Evolutionary conservation across 2,888 invertebrate species (phyloP), one percentile per base, ranked within the genome.

Genomic region (Oasisia sp.): DNA sequence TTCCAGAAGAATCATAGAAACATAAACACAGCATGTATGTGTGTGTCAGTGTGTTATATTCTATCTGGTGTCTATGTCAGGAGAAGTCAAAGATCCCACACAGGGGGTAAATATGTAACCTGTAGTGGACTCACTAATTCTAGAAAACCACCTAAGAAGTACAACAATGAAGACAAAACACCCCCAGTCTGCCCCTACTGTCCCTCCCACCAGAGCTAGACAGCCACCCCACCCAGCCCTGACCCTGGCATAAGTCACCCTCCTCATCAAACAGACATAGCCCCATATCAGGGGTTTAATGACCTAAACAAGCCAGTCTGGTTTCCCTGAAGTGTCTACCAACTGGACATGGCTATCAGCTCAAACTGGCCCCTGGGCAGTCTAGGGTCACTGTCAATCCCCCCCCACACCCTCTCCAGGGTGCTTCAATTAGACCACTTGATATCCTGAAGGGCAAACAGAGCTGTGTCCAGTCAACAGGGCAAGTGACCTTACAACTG

Each of bases 361-460:
- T 27, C 74, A 74, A 7, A 74, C 50, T 50, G 19, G 27, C 74
- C 74, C 74, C 74, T 27, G 74, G 74, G 74, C 74, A 74, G 74
- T 74, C 74, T 74, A 27, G 19, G 19, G 74, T 27, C 74, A 74
- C 27, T 5, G 74, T 74, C 74, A 74, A 74, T n/a, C 74, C 14
- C 74, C 14, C 74, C 74, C 74, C 74, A 74, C 74, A 19, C 27
- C 74, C 74, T 74, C n/a, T 74, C 74, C 27, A 74, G 27, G 74
- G n/a, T 19, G 74, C 74, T 74, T 74, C n/a, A 74, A 74, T 74
- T 74, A 74, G 74, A 74, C 74, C 74, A 74, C 74, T 74, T 74
- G 27, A 74, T 74, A 74, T n/a, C 74, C 74, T 74, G n/a, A n/a
- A 74, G 19, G 74, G n/a, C 27, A 27, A 74, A 19, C 74, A 38